phyloP scores from a whole-genome alignment of 1,140 invertebrate genomes.

The Elymnias hypermnestra region DNA sequence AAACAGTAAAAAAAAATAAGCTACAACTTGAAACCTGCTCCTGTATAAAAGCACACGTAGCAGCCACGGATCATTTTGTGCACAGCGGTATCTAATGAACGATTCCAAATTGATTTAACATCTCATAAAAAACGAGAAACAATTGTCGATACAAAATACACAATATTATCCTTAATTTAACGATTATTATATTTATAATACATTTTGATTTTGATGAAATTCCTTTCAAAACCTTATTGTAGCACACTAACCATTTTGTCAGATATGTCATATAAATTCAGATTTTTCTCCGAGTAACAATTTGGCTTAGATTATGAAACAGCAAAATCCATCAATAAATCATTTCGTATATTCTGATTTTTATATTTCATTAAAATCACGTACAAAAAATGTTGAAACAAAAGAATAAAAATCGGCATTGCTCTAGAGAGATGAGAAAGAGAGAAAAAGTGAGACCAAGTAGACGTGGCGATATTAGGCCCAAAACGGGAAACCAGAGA shows the following conservation, averaged over 20 bases:
- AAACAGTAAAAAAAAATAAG: too few relatives aligned
- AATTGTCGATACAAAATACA: slow-evolving; percentile 73
- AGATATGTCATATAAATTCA: slow-evolving; percentile 75
- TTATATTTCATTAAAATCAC: slow-evolving; percentile 47
- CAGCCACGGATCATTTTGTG: slow-evolving; percentile 48
- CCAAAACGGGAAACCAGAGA: slow-evolving; percentile 11
- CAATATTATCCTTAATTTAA: slow-evolving; percentile 65
- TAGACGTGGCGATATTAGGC: slow-evolving; percentile 33
- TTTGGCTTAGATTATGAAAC: slow-evolving; percentile 61
- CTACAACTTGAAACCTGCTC: too few relatives aligned
- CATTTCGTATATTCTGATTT: slow-evolving; percentile 42
- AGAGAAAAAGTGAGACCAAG: too few relatives aligned
- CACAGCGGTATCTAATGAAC: slow-evolving; percentile 66
- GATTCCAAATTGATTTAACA: slow-evolving; percentile 47
- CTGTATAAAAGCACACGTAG: too few relatives aligned
- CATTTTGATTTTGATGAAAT: slow-evolving; percentile 67
- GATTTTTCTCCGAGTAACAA: slow-evolving; percentile 72
- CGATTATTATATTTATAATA: slow-evolving; percentile 72
- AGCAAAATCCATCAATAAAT: slow-evolving; percentile 49
- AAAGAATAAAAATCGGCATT: slow-evolving; percentile 31
- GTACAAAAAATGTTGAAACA: slow-evolving; percentile 35
- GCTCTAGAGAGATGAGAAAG: slow-evolving; percentile 27
- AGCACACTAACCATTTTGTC: slow-evolving; percentile 75
- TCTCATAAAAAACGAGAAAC: slow-evolving; percentile 68
- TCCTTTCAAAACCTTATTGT: slow-evolving; percentile 67